phyloP scores from a whole-genome alignment of 64 coral and sea anemone species.

The Astreopora myriophthalma region DNA sequence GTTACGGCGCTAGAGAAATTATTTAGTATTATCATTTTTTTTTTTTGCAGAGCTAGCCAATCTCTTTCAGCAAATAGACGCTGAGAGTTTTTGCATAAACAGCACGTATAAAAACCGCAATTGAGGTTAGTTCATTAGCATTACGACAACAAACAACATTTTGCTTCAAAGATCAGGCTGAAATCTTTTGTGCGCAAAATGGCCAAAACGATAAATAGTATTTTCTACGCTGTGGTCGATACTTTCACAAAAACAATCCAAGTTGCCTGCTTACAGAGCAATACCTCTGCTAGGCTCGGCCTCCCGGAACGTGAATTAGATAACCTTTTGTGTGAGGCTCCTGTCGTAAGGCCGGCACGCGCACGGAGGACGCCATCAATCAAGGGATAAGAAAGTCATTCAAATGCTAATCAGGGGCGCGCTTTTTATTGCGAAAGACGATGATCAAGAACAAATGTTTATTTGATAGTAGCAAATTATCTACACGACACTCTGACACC shows the following conservation, averaged over 20 bases:
- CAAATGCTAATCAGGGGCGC: constrained; percentile 65
- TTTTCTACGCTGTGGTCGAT: neutral
- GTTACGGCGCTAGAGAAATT: neutral
- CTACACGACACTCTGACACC: constrained; percentile 18
- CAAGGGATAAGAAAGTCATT: constrained; percentile 59
- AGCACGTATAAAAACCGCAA: neutral
- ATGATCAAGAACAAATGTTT: constrained; percentile 64
- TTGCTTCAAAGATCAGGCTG: constrained; percentile 14
- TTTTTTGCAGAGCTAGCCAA: neutral
- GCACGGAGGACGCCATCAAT: constrained; percentile 77
- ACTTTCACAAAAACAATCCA: neutral
- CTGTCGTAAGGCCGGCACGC: constrained; percentile 77
- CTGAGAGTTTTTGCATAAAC: neutral
- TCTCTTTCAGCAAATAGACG: neutral
- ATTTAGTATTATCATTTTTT: too few relatives aligned
- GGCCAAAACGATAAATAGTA: neutral
- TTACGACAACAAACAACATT: constrained; percentile 3
- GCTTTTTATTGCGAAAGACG: constrained; percentile 42
- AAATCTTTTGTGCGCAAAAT: constrained; percentile 30
- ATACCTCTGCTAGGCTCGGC: neutral
- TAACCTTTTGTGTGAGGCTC: constrained; percentile 38
- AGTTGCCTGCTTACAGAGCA: neutral
- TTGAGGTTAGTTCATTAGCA: neutral
- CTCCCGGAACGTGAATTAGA: constrained; percentile 53
- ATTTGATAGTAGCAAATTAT: constrained; percentile 46